Base-by-base conservation (phyloP, 2,113 vertebrate genomes). In the Cercopithecus mona region DNA sequence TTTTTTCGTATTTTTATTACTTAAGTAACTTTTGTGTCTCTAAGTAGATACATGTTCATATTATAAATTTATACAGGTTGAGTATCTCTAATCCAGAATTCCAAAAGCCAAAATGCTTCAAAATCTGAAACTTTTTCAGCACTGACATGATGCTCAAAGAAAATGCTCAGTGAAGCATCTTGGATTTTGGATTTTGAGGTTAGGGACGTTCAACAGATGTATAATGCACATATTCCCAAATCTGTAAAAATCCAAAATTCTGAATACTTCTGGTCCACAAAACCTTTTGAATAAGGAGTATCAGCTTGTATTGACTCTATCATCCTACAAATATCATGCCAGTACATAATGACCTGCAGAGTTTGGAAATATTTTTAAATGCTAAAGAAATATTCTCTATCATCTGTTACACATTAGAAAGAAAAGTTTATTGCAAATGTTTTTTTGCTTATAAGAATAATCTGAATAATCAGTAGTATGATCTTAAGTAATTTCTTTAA, bases 321-420 rank as follows among this genome's bases (percentile, higher is more conserved):
- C 17, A 13, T 59, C 20, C 25, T 68, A 2, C 92, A 25, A 80
- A 8, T 32, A 14, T 57, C 80, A 76, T 48, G 38, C 43, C 32
- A 93, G 12, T 89, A 18, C 59, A 80, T 75, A 66, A 70, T 30
- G 43, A 55, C 35, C 66, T n/a, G 4, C 45, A n/a, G 30, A 73
- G 4, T 96, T 93, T 78, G 25, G 52, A 94, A 93, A 79, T 52
- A 70, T 66, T 94, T 95, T 78, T 79, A 92, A 94, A 57, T 88
- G 17, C 27, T 70, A 55, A 95, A 14, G 57, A 92, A 88, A 20
- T 90, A 48, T 61, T 93, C 43, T 48, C 0, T 95, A 43, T 86
- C 12, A 76, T 92, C 14, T 85, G 9, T 45, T 96, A 52, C 55
- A 78, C 5, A 70, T 96, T 38, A 92, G 78, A 88, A 78, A 91